Base-by-base conservation (phyloP, 2,888 invertebrate species). In the Opisthograptis luteolata region DNA sequence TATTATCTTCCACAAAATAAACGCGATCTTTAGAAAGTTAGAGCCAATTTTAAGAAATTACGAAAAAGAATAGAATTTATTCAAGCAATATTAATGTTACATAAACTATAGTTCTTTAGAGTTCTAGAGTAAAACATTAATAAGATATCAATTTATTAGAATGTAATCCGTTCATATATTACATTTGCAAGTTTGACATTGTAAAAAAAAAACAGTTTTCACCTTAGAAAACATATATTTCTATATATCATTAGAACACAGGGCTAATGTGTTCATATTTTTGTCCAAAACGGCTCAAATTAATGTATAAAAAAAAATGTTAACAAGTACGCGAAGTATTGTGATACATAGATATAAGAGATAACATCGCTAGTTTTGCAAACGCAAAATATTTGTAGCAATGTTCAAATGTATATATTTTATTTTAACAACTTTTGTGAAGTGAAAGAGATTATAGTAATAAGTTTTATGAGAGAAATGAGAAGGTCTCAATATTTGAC, bases 221-320 rank as follows among this genome's bases (percentile, higher is more conserved):
- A n/a, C 8, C 15, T 9, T 36, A 25, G 15, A 27, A 37, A 25
- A 50, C 45, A 47, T 48, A 47, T 48, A 45, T 37, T 40, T 32
- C 6, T 24, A 31, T 31, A 35, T 45, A 51, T 60, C 19, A 12
- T 9, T 42, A 57, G 76, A 75, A 77, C 79, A 75, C 80, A 80
- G 81, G 81, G 79, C 76, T 60, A 47, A 70, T 74, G 79, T 85
- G 84, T 84, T 83, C 84, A 77, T 61, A 68, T 60, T 52, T 52
- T 41, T 65, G 68, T 71, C 68, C 66, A 68, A 71, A 68, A 68
- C 60, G 70, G 80, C 80, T 79, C 81, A 80, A 80, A 77, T 24
- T 31, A 36, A 35, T 15, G 13, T 67, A 60, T 58, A 31, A 42
- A 25, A 24, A 66, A 64, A 59, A 63, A 60, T 62, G 60, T 66